Percentiles rank a stretch among this genome's conserved stretches.
These are phyloP conservation scores for Neogobius melanostomus DNA, from an alignment of 2,113 vertebrate species.

Conservation along the genomic window DNA sequence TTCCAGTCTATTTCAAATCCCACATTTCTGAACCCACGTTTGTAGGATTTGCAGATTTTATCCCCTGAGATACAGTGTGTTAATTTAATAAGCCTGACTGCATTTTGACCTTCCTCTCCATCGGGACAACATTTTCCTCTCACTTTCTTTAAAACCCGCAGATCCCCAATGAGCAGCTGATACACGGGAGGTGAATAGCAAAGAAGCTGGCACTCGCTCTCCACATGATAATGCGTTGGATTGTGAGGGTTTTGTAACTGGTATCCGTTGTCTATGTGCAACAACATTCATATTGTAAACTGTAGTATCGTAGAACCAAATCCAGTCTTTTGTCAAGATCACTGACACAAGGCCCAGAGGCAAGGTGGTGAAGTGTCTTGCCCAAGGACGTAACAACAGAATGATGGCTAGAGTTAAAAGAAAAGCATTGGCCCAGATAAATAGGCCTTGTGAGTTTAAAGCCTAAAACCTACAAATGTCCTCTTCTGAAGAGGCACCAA, in stretches of 20 bases:
- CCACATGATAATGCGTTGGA: not conserved
- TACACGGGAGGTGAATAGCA: not conserved
- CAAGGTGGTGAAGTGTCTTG: no score
- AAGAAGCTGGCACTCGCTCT: not conserved
- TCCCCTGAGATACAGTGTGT: not conserved
- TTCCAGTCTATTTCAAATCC: not conserved
- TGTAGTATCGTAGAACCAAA: no score
- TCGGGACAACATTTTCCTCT: not conserved
- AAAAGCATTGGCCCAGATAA: no score
- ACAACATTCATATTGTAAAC: no score
- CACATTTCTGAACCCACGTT: not conserved
- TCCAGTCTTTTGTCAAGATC: no score
- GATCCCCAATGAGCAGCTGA: not conserved
- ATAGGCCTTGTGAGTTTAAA: no score
- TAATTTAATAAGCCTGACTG: conserved; percentile 3
- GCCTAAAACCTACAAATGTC: no score
- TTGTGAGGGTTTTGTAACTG: not conserved
- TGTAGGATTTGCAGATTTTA: not conserved
- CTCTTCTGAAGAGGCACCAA: no score
- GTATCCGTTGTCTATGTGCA: not conserved
- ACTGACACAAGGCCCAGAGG: no score
- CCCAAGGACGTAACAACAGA: no score
- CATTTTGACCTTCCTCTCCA: not conserved
- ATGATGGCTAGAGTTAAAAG: no score
- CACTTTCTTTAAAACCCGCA: not conserved